A percentile compares a stretch with the other conserved stretches of the same genome.
Evolutionary conservation across 2,797 vertebrate species (phyloP).

Genomic region (Hydrolagus colliei): DNA sequence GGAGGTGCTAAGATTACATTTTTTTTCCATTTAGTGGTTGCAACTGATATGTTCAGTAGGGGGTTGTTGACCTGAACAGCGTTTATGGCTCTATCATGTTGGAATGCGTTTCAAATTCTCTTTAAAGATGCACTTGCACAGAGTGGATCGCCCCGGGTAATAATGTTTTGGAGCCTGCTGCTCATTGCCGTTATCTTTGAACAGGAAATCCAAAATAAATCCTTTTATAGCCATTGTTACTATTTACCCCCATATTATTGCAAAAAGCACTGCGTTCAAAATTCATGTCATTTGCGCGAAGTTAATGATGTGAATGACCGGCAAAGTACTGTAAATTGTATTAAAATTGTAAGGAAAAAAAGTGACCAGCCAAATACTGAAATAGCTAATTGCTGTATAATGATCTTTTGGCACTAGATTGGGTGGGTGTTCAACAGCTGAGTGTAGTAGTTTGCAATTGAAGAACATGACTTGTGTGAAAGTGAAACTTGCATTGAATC

Average conservation of each 20-base stretch:
- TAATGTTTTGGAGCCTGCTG: neutral
- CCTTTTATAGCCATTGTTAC: neutral
- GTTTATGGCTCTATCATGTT: conserved; percentile 16
- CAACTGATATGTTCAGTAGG: conserved; percentile 2
- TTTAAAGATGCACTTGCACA: conserved; percentile 18
- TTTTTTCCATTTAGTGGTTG: neutral
- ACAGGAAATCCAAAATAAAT: neutral
- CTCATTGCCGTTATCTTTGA: neutral
- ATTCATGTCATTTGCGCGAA: neutral
- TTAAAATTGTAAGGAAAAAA: neutral
- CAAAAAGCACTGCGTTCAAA: neutral
- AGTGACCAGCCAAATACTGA: neutral
- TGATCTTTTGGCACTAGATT: neutral
- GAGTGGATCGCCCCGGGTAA: neutral
- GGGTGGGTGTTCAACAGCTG: neutral
- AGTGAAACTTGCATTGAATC: conserved; percentile 20
- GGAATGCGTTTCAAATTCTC: neutral
- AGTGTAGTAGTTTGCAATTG: neutral
- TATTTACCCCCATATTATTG: neutral
- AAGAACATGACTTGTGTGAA: neutral
- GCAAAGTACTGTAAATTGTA: neutral
- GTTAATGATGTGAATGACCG: neutral
- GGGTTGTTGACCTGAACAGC: conserved; percentile 14
- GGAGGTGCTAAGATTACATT: neutral
- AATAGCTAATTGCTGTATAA: conserved; percentile 6